Percentiles rank a stretch among this genome's conserved stretches.
Conservation (phyloP, 1,140 invertebrate genomes). For the Drosophila melanica region DNA sequence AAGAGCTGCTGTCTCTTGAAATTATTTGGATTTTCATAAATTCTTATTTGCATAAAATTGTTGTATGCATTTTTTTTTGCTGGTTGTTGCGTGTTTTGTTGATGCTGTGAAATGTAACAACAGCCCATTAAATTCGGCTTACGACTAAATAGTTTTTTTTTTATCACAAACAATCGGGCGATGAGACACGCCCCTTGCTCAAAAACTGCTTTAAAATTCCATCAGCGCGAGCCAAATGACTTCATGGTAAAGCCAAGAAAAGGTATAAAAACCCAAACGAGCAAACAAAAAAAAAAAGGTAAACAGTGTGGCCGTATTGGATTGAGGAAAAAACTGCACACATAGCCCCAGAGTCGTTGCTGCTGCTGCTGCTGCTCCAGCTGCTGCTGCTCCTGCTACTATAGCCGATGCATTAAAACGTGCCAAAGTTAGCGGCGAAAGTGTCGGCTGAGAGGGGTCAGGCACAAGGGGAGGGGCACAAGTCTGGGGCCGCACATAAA, state of each 20-base stretch:
- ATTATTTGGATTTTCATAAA: constrained; percentile 78
- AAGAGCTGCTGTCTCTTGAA: constrained; percentile 26
- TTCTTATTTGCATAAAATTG: constrained; percentile 71
- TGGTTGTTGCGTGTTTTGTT: constrained; percentile 10
- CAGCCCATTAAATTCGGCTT: constrained; percentile 67
- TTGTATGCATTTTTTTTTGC: constrained; percentile 11
- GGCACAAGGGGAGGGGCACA: constrained; percentile 4
- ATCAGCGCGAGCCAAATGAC: constrained; percentile 64
- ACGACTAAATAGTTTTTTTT: constrained; percentile 29
- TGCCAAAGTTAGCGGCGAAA: constrained; percentile 59
- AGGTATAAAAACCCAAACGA: constrained; percentile 46
- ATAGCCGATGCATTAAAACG: constrained; percentile 67
- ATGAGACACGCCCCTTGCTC: constrained; percentile 5
- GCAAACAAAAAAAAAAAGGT: neutral
- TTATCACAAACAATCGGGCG: constrained; percentile 28
- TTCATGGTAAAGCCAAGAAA: constrained; percentile 54
- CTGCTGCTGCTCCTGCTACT: constrained; percentile 13
- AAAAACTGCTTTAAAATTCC: constrained; percentile 60
- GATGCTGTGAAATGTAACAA: constrained; percentile 28
- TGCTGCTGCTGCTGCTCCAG: constrained; percentile 5
- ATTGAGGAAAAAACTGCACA: constrained; percentile 51
- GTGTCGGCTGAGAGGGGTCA: constrained; percentile 11
- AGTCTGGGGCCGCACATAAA: constrained; percentile 69
- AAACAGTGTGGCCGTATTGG: constrained; percentile 49
- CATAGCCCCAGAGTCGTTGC: constrained; percentile 19